Evolutionary conservation across 2,113 vertebrate species (phyloP), one percentile per base, ranked within the genome.

Genomic region (Paratilapia polleni): DNA sequence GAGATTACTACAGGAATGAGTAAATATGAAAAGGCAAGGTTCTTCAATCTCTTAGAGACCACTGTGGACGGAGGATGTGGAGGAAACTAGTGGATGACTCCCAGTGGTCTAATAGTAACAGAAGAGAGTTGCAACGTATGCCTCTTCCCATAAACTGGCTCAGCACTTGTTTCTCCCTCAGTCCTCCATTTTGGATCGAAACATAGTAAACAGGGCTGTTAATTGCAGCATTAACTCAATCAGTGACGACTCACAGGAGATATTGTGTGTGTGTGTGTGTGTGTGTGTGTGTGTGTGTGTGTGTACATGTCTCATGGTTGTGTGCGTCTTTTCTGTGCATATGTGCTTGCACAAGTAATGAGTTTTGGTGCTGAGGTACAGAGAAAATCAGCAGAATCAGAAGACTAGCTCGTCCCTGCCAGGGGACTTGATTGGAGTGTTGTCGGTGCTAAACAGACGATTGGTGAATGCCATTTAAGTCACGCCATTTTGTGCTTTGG

Each of bases 221-320:
- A 94, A 94, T 93, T 93, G 93, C 54, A 34, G 74, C 73, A 76
- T 89, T 91, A 94, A 92, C 93, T 93, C 92, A 93, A 94, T 95
- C 92, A 92, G 70, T 26, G 90, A 58, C 28, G 75, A 90, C 86
- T 92, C 87, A 62, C 88, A 54, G 87, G 87, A 89, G 88, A 90
- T 58, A 10, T 12, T 22, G 62, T 41, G 80, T 54, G 2, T 59
- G 76, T 34, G 81, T 41, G 59, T 8, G 13, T 11, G 34, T 26
- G n/a, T 31, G 76, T 34, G 81, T 41, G 59, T 8, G 13, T 11
- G 34, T 26, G n/a, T 31, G 56, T 81, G 1, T 59, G 64, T 28
- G 83, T 28, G 64, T 15, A 12, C n/a, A 17, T 11, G 7, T 34
- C 43, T 73, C 66, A 28, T 79, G 38, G 56, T 61, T 87, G 82